Base-by-base conservation (phyloP, 2,797 vertebrate species). In the Lagocephalus sceleratus region DNA sequence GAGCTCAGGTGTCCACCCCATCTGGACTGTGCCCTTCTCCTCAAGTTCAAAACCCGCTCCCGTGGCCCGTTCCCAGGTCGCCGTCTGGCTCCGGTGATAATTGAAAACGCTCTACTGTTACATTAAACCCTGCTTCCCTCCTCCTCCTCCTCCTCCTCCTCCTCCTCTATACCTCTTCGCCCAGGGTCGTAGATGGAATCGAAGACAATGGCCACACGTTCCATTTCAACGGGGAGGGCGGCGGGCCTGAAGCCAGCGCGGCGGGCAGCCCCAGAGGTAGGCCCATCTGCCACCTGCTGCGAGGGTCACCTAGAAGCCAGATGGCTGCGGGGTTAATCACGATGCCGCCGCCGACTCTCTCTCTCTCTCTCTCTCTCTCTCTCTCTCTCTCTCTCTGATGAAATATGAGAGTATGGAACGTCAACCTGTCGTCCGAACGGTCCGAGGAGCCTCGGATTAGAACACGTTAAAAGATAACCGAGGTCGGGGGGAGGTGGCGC, bases 151-250 rank as follows among this genome's bases (percentile, higher is more conserved):
- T 51, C 43, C 69, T 61, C 52, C 46, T n/a, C 63, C n/a, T 56
- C 48, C 59, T 51, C 43, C 69, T 61, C 52, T 44, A 16, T 61
- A 20, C 54, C 67, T 47, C 22, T 38, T 60, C 48, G 14, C 6
- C 21, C 78, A 98, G 96, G 84, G 90, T 98, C 29, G 96, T 97
- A 63, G 95, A 98, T 8, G 96, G 96, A 63, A 94, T 94, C 2
- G 96, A 98, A 78, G 95, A 98, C 81, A 91, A 92, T 2, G 84
- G 90, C 2, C 89, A 70, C 52, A 82, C 86, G 0, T 98, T 97
- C 88, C 90, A 89, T 71, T 96, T 98, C 86, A 92, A 88, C 42
- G 44, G 81, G 49, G 93, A 92, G 58, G 81, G 83, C 70, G 76
- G 62, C 14, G 42, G 73, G 62, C 74, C 78, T 15, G 79, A 56